Percentiles rank a stretch among this genome's conserved stretches.
Conservation (phyloP, 2,888 invertebrate species). For the Polyommatus icarus region DNA sequence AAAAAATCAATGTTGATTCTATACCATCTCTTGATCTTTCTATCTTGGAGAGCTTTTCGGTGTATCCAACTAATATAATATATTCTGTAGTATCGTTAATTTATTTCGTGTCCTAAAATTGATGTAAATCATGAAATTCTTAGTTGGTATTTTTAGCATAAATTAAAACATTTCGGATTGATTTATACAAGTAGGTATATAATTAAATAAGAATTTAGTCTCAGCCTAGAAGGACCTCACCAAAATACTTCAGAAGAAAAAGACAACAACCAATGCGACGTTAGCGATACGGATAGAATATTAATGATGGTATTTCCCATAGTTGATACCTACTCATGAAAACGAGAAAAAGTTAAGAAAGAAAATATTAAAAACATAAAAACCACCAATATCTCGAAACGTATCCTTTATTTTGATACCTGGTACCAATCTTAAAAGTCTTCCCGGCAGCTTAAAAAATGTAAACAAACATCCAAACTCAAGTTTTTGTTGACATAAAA, state of each 20-base stretch:
- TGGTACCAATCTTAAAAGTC: background rate
- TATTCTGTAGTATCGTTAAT: no score
- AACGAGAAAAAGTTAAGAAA: background rate
- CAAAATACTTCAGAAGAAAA: background rate
- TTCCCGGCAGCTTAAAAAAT: background rate
- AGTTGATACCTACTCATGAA: background rate
- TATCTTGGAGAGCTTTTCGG: background rate
- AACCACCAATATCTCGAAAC: background rate
- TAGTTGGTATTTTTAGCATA: background rate
- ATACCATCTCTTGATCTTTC: no score
- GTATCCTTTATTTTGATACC: background rate
- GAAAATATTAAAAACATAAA: background rate
- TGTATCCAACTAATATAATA: no score
- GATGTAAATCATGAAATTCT: background rate
- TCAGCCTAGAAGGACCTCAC: background rate
- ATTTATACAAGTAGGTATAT: background rate
- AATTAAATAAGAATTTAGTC: background rate
- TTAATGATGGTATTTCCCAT: background rate
- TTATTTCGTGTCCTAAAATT: background rate
- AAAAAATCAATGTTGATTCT: no score
- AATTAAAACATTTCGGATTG: background rate
- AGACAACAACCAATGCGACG: background rate
- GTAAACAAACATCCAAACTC: background rate
- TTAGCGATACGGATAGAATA: background rate
- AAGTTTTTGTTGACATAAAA: background rate